Evolutionary conservation across 64 coral and sea anemone species (phyloP), one percentile per base, ranked within the genome.

Genomic region (Actinia tenebrosa): DNA sequence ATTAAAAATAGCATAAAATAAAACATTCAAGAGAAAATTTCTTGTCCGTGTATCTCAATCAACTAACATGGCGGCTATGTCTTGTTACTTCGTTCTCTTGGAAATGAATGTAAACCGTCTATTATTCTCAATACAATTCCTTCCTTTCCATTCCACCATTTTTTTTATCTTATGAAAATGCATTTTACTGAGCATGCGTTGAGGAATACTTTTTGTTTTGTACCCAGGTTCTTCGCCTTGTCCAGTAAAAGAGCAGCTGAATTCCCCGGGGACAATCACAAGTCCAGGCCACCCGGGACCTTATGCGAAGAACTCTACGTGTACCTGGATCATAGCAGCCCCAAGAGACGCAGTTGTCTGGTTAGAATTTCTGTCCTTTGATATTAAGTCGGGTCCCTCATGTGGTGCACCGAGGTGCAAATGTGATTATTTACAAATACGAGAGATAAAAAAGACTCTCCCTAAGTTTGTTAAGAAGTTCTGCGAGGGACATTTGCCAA

Each of bases 381-480:
- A 85, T 54, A 43, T 85, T 11, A 85, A 61, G 30, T 85, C 83
- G 16, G 83, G 53, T 18, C 20, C 83, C 56, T 30, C 16, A 0
- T 85, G 83, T 54, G 83, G 56, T 62, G 37, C 30, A 44, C 16
- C n/a, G 4, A 64, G 55, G 26, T 85, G 83, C 83, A 45, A 42
- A 45, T 85, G 83, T 85, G 83, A 85, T 85, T 85, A 85, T 60
- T 25, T 85, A 64, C 54, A 85, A 85, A 58, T 85, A 61, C 30
- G 30, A 58, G 30, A 19, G 30, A 16, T 2, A 18, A 55, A 85
- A 10, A 55, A 61, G 7, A 61, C 52, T 61, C 79, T 47, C 44
- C 79, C 19, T n/a, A 81, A 4, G 16, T 9, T 22, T 81, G 7
- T 60, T 60, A 16, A 85, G 42, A 85, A 54, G 63, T 85, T 85